A percentile compares a stretch with the other conserved stretches of the same genome.
Evolutionary conservation across 2,888 invertebrate genomes (phyloP).

Genomic region (Eupithecia centaureata): DNA sequence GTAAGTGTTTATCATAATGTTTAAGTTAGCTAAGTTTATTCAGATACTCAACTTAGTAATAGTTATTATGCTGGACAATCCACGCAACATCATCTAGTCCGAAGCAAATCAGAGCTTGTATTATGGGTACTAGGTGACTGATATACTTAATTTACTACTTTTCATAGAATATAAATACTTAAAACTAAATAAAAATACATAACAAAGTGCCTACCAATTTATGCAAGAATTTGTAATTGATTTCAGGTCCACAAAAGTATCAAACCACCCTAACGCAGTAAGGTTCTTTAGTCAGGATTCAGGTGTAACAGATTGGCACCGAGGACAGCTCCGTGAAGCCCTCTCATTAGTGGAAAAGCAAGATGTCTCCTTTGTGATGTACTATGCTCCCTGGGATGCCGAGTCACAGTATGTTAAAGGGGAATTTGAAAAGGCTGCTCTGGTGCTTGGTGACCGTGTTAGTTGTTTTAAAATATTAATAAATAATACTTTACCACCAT

Average conservation of each 20-base stretch:
- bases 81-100: too few species aligned
- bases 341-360: conserved; percentile 84
- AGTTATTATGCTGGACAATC: too few species aligned
- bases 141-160: too few species aligned
- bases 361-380: conserved; percentile 94
- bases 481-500: background rate
- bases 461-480: conserved; percentile 47
- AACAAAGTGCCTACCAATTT: background rate
- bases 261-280: conserved; percentile 81
- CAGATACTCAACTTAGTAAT: too few species aligned
- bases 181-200: too few species aligned
- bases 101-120: too few species aligned
- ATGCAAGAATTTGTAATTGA: background rate
- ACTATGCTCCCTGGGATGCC: conserved; percentile 98
- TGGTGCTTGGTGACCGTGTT: conserved; percentile 88
- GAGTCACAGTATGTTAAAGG: conserved; percentile 89
- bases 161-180: too few species aligned
- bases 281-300: conserved; percentile 89
- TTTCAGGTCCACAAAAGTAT: conserved; percentile 68
- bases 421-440: conserved; percentile 90
- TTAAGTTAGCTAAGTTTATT: too few species aligned
- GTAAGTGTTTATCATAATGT: conserved; percentile 77
- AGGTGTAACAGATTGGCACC: conserved; percentile 89
- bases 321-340: conserved; percentile 88
- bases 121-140: too few species aligned